Base-by-base conservation (phyloP, 2,888 invertebrate species). In the Cordilura impudica region DNA sequence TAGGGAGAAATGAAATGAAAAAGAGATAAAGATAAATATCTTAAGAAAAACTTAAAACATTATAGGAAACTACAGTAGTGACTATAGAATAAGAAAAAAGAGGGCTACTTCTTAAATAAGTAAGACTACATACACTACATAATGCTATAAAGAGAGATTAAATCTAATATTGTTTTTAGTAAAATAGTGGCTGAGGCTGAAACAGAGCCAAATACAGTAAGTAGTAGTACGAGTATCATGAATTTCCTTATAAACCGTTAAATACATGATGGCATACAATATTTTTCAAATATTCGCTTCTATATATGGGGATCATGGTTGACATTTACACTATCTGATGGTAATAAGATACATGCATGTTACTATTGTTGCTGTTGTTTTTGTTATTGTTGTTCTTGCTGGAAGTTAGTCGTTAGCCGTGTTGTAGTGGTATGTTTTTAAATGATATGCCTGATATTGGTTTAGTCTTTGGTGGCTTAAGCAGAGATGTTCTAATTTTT, bases 211-310 rank as follows among this genome's bases (percentile, higher is more conserved):
- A n/a, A n/a, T 1, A 4, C 12, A 35, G 35, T 35, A 35, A 26
- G 7, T 35, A 12, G 12, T 12, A 12, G 4, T 12, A 29, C 35
- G 23, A 31, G 56, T 45, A 67, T 21, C 60, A 67, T 71, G 49
- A 56, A 75, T 75, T 79, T 79, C 71, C 78, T 71, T 71, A 71
- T 74, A 79, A 78, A 74, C 78, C 78, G 61, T 78, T 71, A 74
- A 78, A n/a, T n/a, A 66, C 53, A 78, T 71, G 47, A 39, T 39
- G 35, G 47, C 47, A 60, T 53, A 54, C 43, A 31, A 71, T 66
- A 65, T 31, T 63, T 73, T 74, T 70, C 10, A 8, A 18, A 35
- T 43, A 21, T 70, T 65, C 21, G 23, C 23, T 21, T 51, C 60
- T 58, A 65, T 70, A 71, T 66, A 77, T 75, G 71, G 63, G n/a